A percentile compares a stretch with the other conserved stretches of the same genome.
Conservation (phyloP, 1,140 invertebrate genomes). For the Caenorhabditis inopinata region DNA sequence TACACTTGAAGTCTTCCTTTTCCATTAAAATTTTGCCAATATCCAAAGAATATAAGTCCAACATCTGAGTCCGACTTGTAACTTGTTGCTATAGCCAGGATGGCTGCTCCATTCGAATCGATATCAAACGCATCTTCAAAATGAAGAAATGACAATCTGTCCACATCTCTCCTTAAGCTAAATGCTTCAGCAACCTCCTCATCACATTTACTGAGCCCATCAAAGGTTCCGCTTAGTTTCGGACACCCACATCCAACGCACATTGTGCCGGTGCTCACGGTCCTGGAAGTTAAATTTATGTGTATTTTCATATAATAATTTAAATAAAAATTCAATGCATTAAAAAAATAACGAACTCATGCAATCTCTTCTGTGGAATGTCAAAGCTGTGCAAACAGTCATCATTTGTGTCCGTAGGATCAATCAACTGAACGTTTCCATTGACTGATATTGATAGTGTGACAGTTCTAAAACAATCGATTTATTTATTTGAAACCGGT, state of each 20-base stretch:
- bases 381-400: conserved; percentile 15
- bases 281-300: conserved; percentile 2
- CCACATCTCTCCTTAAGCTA: not conserved
- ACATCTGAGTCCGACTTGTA: conserved; percentile 36
- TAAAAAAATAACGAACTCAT: not conserved
- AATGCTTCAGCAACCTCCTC: not conserved
- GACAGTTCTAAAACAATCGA: not conserved
- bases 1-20: conserved; percentile 35
- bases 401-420: conserved; percentile 29
- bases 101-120: not conserved
- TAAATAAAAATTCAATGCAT: no score
- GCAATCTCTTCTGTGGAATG: not conserved
- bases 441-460: conserved; percentile 23
- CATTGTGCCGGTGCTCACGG: not conserved
- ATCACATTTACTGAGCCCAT: conserved; percentile 26
- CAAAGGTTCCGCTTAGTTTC: conserved; percentile 16
- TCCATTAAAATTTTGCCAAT: conserved; percentile 30
- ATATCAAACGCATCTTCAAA: conserved; percentile 23
- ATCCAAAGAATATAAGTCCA: conserved; percentile 38
- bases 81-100: not conserved
- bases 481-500: no score
- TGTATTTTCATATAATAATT: no score
- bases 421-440: conserved; percentile 29
- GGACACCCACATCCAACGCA: conserved; percentile 36
- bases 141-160: conserved; percentile 36